Evolutionary conservation across 2,888 invertebrate genomes (phyloP).

Genomic region (Gerosis bhagava): DNA sequence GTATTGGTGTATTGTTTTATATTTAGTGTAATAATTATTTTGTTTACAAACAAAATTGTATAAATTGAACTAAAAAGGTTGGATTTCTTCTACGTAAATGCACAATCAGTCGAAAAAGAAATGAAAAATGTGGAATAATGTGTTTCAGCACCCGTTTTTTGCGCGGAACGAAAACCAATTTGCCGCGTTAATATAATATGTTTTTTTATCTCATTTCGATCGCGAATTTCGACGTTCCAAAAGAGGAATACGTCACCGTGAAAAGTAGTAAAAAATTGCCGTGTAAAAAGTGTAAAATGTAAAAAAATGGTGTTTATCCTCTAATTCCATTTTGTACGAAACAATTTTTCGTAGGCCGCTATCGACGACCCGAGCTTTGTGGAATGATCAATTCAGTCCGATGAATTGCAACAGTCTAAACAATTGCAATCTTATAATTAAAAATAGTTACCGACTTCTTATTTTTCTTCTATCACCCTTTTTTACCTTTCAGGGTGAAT

Average conservation of each 20-base stretch:
- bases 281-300: conserved; percentile 31
- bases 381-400: conserved; percentile 48
- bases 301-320: conserved; percentile 34
- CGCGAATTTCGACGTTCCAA: conserved; percentile 26
- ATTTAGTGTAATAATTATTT: too few species aligned
- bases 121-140: conserved; percentile 33
- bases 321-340: conserved; percentile 32
- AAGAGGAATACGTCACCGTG: conserved; percentile 26
- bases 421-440: conserved; percentile 40
- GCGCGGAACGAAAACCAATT: conserved; percentile 11
- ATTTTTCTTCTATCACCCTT: too few species aligned
- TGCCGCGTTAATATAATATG: too few species aligned
- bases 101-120: conserved; percentile 45
- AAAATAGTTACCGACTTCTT: too few species aligned
- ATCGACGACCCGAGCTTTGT: conserved; percentile 31
- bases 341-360: conserved; percentile 31
- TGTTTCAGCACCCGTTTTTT: conserved; percentile 44
- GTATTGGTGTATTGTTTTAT: too few species aligned
- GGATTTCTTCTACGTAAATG: conserved; percentile 43
- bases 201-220: conserved; percentile 1
- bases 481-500: too few species aligned
- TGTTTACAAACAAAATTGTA: conserved; percentile 10
- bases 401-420: conserved; percentile 32
- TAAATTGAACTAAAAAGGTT: conserved; percentile 15
- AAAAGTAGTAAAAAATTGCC: conserved; percentile 28